phyloP scores from a whole-genome alignment of 2,888 invertebrate genomes.

The Conchocele bisecta region DNA sequence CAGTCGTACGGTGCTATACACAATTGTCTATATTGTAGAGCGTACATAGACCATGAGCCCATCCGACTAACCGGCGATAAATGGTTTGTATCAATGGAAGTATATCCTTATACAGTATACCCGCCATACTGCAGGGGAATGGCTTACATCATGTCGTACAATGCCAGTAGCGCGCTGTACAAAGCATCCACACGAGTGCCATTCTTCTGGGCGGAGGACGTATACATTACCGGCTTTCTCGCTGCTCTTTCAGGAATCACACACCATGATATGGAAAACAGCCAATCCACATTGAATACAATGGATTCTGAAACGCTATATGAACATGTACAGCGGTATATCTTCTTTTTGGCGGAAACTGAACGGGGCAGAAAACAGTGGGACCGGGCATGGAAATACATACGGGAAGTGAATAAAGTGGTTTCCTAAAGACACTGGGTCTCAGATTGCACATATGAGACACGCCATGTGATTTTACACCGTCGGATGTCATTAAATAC shows the following conservation, averaged over 20 bases:
- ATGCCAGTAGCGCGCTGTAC: slow-evolving; percentile 52
- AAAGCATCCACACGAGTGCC: slow-evolving; percentile 50
- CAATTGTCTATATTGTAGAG: slow-evolving; percentile 66
- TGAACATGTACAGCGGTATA: slow-evolving; percentile 33
- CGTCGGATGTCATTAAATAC: too few relatives aligned
- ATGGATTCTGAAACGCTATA: slow-evolving; percentile 37
- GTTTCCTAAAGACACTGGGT: too few relatives aligned
- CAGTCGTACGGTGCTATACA: slow-evolving; percentile 36
- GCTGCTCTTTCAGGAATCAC: slow-evolving; percentile 51
- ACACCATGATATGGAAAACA: slow-evolving; percentile 44
- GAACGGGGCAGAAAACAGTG: slow-evolving; percentile 34
- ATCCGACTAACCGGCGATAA: slow-evolving; percentile 56
- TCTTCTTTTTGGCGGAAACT: slow-evolving; percentile 59
- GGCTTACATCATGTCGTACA: slow-evolving; percentile 62
- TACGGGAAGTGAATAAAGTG: slow-evolving; percentile 14
- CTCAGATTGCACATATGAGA: too few relatives aligned
- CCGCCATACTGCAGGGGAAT: slow-evolving; percentile 73
- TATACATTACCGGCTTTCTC: slow-evolving; percentile 71
- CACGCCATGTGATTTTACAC: too few relatives aligned
- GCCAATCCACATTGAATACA: slow-evolving; percentile 44
- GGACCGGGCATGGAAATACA: slow-evolving; percentile 48
- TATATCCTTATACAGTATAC: slow-evolving; percentile 66
- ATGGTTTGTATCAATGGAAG: slow-evolving; percentile 65
- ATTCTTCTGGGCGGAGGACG: slow-evolving; percentile 75
- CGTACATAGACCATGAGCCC: slow-evolving; percentile 52